A percentile compares a stretch with the other conserved stretches of the same genome.
These are phyloP conservation scores for Fulica atra DNA, from an alignment of 2,113 vertebrate species.

Conservation along the genomic window DNA sequence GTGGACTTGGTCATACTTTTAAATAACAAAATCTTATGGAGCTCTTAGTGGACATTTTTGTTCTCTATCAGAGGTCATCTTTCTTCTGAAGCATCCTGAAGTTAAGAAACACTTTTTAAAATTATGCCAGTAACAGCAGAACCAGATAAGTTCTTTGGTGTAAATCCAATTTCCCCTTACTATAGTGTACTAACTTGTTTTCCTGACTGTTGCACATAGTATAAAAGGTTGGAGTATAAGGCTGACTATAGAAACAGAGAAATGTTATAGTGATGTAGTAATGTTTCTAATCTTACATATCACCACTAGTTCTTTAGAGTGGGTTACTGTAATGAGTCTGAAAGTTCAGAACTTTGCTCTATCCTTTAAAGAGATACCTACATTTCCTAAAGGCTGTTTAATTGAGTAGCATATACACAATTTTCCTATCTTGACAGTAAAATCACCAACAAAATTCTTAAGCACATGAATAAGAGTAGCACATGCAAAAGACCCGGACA, in stretches of 20 bases:
- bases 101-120: background rate
- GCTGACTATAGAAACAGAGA: background rate
- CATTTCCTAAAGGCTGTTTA: background rate
- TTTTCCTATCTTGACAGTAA: background rate
- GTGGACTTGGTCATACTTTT: background rate
- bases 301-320: background rate
- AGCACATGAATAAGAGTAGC: background rate
- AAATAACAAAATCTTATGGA: background rate
- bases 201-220: background rate
- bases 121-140: background rate
- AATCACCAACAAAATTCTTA: background rate
- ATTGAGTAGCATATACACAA: background rate
- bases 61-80: background rate
- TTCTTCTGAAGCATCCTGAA: background rate
- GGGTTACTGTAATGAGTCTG: background rate
- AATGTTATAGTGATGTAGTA: background rate
- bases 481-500: background rate
- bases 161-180: background rate
- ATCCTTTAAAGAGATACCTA: background rate
- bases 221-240: background rate
- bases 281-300: background rate
- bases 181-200: background rate
- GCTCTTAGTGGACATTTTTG: background rate
- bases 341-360: background rate
- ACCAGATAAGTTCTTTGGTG: background rate